Conservation (phyloP, 2,888 invertebrate genomes). For the Plebejus argus region DNA sequence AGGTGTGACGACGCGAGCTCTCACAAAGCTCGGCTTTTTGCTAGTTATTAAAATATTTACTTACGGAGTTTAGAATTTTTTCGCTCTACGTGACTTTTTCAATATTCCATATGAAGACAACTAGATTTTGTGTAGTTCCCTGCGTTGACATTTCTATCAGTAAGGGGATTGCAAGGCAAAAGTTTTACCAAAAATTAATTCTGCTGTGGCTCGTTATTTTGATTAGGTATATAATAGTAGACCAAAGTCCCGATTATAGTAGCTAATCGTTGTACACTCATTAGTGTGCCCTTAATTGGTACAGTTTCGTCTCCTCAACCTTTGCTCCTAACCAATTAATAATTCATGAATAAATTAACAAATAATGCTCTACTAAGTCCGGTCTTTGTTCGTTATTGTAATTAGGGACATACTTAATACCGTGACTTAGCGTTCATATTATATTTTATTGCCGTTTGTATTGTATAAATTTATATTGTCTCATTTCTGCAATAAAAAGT, state of each 20-base stretch:
- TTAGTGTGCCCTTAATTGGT: constrained; percentile 16
- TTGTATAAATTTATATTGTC: not conserved
- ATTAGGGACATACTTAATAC: not conserved
- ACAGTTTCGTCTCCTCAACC: constrained; percentile 17
- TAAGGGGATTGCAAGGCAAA: no score
- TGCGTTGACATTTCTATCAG: no score
- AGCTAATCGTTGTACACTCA: not conserved
- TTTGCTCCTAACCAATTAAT: constrained; percentile 26
- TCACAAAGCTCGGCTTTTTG: no score
- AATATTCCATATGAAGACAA: no score
- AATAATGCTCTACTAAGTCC: constrained; percentile 20
- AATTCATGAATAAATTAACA: constrained; percentile 30
- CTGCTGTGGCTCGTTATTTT: not conserved
- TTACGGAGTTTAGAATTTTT: no score
- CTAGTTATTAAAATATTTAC: no score
- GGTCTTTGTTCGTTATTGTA: constrained; percentile 21
- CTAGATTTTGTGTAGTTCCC: no score
- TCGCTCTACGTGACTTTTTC: no score
- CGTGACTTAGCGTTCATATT: constrained; percentile 14
- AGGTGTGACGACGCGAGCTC: no score
- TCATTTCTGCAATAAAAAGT: not conserved
- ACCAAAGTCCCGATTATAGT: not conserved
- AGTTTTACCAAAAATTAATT: not conserved
- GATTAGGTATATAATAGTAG: not conserved
- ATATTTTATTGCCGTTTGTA: not conserved